Base-by-base conservation (phyloP, 2,113 vertebrate species). In the Dipodomys ordii region DNA sequence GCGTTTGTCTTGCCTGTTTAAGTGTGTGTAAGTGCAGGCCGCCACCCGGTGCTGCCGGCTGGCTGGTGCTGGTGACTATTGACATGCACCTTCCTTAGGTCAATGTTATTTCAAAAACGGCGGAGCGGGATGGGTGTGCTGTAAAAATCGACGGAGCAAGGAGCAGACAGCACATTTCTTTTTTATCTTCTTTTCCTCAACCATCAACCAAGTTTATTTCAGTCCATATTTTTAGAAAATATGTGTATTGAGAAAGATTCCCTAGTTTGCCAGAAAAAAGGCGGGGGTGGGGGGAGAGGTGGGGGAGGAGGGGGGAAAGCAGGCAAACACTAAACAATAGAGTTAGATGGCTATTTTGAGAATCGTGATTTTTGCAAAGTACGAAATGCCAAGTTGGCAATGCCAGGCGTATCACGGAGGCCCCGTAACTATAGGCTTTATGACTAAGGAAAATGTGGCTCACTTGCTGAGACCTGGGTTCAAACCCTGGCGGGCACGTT, bases 241-340 rank as follows among this genome's bases (percentile, higher is more conserved):
- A 87, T 60, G 83, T 93, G 39, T 83, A 60, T 86, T 53, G 82
- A 90, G 78, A 78, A 94, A 92, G 86, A 95, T 91, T 95, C 72
- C 28, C 7, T 71, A 83, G 88, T 86, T 57, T 87, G 62, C 76
- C 64, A 25, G 83, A 13, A 65, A 74, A 57, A 77, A 65, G 39
- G 39, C 39, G 5, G 39, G 39, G 39, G 39, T 39, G 39, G 39
- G 39, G 39, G 39, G 4, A 39, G 39, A 5, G 39, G 39, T 0
- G 39, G 39, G 39, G 5, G 39, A 5, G 39, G 39, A 23, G 53
- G 12, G 53, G 53, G 53, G 53, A 57, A 77, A 76, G 39, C 18
- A 94, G 16, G 25, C 65, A n/a, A 32, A 39, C 10, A 30, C 44
- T 73, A 69, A 71, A 78, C 60, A 67, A 8, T 0, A 25, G 23